Evolutionary conservation across 2,113 vertebrate species (phyloP), one percentile per base, ranked within the genome.

Genomic region (Lonchura striata): DNA sequence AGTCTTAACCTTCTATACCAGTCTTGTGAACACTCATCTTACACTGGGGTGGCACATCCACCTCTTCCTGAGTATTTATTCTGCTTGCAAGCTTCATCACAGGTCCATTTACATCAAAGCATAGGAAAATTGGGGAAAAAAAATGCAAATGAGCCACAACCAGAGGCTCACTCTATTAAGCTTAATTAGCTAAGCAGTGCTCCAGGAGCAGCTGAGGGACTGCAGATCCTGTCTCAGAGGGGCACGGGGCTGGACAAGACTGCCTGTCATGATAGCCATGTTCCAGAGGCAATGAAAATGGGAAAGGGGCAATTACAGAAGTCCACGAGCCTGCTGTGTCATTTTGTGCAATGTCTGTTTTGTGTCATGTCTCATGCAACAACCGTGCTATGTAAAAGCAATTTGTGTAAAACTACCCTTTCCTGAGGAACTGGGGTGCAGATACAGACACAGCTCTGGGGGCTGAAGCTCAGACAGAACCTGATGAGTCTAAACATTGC

Each of bases 221-320:
- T 79, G 23, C 50, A 69, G 70, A 69, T 4, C 14, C 11, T 2
- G 2, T 11, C 28, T 70, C 13, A 54, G 65, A 69, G 56, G 33
- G 6, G 3, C 2, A 2, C 0, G 0, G 37, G 47, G 24, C 54
- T 72, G 23, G 66, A 46, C 28, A 50, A 50, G 22, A 14, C 35
- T 41, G 50, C 20, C 35, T 69, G 71, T 28, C 30, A 7, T 3
- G 23, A 15, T 0, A 4, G 65, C 39, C 2, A 1, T 0, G 0
- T 39, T 74, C 44, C 70, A 56, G 59, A 61, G 50, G 7, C 65
- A 46, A 30, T 0, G 2, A 68, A 86, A 91, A 54, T 11, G n/a
- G 23, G 50, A 94, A 71, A 66, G 49, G 52, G 86, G 27, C 22
- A 46, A 89, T 68, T 35, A 35, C 30, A 80, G 21, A 59, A 68